phyloP scores from a whole-genome alignment of 2,888 invertebrate genomes.

The Metallyticus violacea region DNA sequence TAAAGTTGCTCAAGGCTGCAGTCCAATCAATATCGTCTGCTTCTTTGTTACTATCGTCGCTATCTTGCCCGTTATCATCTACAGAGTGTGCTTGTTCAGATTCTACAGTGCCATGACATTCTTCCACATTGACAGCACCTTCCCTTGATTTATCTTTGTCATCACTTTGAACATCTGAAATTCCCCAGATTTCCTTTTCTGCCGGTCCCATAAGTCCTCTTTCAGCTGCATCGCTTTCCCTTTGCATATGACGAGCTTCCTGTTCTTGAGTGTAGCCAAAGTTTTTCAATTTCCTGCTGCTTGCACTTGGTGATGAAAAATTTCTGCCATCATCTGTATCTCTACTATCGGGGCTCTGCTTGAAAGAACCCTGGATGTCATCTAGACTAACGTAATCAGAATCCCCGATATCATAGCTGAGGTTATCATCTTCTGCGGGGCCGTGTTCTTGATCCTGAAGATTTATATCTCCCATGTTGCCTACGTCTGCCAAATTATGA shows the following conservation, averaged over 20 bases:
- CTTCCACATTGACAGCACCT: not conserved
- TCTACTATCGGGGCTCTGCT: constrained; percentile 41
- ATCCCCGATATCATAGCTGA: constrained; percentile 46
- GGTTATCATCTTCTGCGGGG: not conserved
- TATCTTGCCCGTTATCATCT: constrained; percentile 46
- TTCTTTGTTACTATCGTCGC: not conserved
- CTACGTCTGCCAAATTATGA: not conserved
- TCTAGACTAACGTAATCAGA: constrained; percentile 57
- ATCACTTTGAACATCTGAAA: constrained; percentile 43
- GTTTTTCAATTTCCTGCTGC: not conserved
- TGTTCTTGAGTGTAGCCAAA: not conserved
- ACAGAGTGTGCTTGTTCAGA: constrained; percentile 50
- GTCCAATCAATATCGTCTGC: not conserved
- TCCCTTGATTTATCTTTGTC: not conserved
- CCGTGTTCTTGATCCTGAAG: not conserved
- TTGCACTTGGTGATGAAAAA: not conserved
- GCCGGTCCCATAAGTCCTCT: constrained; percentile 49
- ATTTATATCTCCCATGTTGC: not conserved
- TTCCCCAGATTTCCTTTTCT: constrained; percentile 51
- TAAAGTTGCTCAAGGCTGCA: not conserved
- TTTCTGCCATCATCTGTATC: not conserved
- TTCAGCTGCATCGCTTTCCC: not conserved
- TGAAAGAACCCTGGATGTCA: constrained; percentile 48
- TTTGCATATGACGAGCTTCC: not conserved
- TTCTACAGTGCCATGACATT: not conserved